Base-by-base conservation (phyloP, 2,113 vertebrate species). In the Asarcornis scutulata region DNA sequence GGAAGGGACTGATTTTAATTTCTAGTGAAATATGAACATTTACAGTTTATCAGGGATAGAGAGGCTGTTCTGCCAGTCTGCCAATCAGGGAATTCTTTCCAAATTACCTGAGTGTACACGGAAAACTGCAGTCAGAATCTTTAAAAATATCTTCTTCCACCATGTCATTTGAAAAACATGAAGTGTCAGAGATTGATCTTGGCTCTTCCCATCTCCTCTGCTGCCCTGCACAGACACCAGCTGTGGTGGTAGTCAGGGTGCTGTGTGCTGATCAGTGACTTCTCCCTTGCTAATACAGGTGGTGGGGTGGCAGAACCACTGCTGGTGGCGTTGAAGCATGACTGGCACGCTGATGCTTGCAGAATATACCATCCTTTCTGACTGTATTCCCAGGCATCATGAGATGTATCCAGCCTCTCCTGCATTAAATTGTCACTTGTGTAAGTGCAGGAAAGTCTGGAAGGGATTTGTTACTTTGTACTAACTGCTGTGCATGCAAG, bases 261-360 rank as follows among this genome's bases (percentile, higher is more conserved):
- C 40, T 3, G 0, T 17, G 29, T 18, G 27, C 44, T 23, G 9
- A 14, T 17, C 3, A 17, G 62, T 46, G 16, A 56, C 20, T 76
- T 55, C 11, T 40, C 12, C 31, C 8, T 15, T 4, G 1, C 8
- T 0, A 1, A 12, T 6, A 32, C 0, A 6, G 52, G 17, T 1
- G 21, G 44, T 55, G 17, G 7, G 1, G 4, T 7, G 44, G 34
- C 2, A 1, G n/a, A 86, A 27, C 14, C 34, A 27, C 26, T 3
- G 0, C 11, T 52, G 21, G 7, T 40, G 1, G 16, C 18, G 31
- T 31, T 11, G 34, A 60, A n/a, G 53, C 16, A 17, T 13, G 38
- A 6, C 53, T 52, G 52, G 46, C 11, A 44, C 32, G 6, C 29
- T 2, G 4, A 7, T 38, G 26, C 10, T 2, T 13, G 14, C 59